phyloP scores from a whole-genome alignment of 2,113 vertebrate genomes.

The Lampris megalopsis region DNA sequence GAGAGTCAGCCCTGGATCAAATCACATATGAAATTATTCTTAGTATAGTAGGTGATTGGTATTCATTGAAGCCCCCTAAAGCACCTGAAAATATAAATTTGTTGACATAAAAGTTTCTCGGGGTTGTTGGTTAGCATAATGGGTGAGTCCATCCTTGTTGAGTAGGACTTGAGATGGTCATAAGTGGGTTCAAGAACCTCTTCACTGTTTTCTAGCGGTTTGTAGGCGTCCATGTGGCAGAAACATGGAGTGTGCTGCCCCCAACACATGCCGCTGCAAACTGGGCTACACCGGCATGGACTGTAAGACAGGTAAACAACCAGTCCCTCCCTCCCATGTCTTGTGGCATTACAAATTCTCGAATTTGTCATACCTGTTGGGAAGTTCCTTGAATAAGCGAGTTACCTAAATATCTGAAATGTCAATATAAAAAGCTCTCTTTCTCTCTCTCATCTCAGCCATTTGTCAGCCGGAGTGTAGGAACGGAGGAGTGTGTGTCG shows the following conservation, averaged over 20 bases:
- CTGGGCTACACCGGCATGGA: conserved; percentile 69
- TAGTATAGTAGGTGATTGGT: no score
- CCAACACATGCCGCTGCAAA: conserved; percentile 80
- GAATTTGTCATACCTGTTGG: no score
- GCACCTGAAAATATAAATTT: no score
- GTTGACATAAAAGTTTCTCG: no score
- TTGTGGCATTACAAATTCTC: no score
- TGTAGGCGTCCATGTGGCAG: conserved; percentile 76
- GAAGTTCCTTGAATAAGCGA: no score
- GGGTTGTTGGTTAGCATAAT: no score
- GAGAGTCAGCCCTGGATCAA: no score
- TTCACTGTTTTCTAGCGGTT: conserved; percentile 67
- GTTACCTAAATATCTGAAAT: no score
- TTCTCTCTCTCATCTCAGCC: conserved; percentile 23
- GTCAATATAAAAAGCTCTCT: neutral
- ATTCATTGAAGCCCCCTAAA: no score
- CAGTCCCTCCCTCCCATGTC: neutral
- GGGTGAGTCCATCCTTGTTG: neutral
- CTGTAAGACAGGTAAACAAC: conserved; percentile 71
- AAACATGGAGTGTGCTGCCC: conserved; percentile 81
- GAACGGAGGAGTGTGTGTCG: conserved; percentile 60
- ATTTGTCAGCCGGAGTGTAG: conserved; percentile 61
- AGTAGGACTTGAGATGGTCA: neutral
- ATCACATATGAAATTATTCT: no score
- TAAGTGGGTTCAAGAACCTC: conserved; percentile 2